Conservation (phyloP, 2,113 vertebrate species). For the Dasyprocta punctata region DNA sequence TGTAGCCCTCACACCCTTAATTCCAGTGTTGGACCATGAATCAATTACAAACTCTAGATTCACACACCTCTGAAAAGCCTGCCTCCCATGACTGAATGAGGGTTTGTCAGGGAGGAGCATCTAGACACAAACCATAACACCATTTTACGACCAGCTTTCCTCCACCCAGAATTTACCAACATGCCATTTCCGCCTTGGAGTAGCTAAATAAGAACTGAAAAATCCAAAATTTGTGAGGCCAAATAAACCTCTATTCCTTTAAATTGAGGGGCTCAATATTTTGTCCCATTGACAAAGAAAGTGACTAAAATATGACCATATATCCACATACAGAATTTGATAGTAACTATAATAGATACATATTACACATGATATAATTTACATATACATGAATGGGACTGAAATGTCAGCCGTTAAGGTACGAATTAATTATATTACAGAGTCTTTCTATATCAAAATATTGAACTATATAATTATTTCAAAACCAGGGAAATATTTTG, state of each 20-base stretch:
- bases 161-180: not conserved
- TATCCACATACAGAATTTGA: not conserved
- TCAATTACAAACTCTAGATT: not conserved
- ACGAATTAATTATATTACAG: not conserved
- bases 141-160: not conserved
- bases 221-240: not conserved
- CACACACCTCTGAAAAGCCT: not conserved
- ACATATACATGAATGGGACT: not conserved
- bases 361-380: not conserved
- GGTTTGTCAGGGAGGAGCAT: not conserved
- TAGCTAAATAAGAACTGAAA: not conserved
- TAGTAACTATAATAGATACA: not conserved
- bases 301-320: not conserved
- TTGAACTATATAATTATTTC: not conserved
- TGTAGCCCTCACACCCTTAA: not conserved
- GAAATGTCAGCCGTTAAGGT: not conserved
- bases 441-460: not conserved
- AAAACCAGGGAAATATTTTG: not conserved
- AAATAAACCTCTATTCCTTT: not conserved
- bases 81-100: not conserved
- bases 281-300: not conserved
- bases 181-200: not conserved
- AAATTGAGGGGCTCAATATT: not conserved
- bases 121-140: not conserved
- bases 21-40: not conserved